These are phyloP conservation scores for Acrocephalus kingi DNA, from an alignment of 2,113 vertebrate species.

Conservation along the genomic window DNA sequence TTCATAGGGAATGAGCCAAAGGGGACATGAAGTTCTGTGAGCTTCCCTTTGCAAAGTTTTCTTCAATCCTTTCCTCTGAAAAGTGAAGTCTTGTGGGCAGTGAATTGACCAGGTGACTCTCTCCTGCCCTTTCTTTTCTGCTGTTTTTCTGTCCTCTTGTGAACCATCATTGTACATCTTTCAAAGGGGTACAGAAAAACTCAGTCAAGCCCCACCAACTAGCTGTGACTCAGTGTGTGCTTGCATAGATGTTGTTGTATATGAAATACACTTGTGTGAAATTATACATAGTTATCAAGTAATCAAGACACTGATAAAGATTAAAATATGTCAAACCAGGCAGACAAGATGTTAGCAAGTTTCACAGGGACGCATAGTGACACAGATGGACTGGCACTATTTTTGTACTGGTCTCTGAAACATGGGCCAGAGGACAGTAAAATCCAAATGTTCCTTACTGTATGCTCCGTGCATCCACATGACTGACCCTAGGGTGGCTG, in stretches of 20 bases:
- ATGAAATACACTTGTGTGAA: not conserved
- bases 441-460: not conserved
- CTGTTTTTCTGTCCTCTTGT: not conserved
- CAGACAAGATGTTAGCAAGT: not conserved
- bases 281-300: not conserved
- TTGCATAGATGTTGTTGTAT: not conserved
- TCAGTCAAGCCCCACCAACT: not conserved
- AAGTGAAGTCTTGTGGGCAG: not conserved
- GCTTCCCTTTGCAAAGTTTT: not conserved
- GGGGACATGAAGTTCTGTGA: not conserved
- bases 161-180: not conserved
- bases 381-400: not conserved
- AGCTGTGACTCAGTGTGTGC: rapidly evolving
- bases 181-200: not conserved
- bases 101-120: not conserved
- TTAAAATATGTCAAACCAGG: not conserved
- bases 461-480: not conserved
- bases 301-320: not conserved
- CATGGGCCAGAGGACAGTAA: not conserved
- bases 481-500: not conserved
- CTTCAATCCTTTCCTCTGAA: not conserved
- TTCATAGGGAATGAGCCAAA: conserved; percentile 22
- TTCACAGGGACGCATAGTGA: not conserved
- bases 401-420: not conserved
- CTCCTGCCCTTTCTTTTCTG: not conserved